Conservation (phyloP, 1,140 invertebrate species). For the Monomorium pharaonis region DNA sequence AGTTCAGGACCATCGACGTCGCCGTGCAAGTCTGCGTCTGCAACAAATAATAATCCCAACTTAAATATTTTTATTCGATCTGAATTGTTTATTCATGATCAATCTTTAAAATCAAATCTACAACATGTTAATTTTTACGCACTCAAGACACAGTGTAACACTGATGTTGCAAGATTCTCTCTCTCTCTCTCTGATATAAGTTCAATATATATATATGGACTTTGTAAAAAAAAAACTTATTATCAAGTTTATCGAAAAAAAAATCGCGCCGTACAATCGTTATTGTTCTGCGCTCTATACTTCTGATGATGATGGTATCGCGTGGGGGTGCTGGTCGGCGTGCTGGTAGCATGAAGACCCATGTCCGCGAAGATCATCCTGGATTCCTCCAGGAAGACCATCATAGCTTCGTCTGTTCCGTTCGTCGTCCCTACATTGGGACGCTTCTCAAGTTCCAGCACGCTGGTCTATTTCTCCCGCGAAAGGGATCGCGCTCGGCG, state of each 20-base stretch:
- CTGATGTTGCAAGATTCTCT: not conserved
- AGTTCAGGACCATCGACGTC: constrained; percentile 83
- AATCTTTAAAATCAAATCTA: not conserved
- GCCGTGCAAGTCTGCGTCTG: constrained; percentile 86
- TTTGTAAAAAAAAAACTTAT: not conserved
- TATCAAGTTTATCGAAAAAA: not conserved
- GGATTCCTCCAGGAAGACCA: constrained; percentile 84
- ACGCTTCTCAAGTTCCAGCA: constrained; percentile 69
- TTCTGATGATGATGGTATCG: constrained; percentile 78
- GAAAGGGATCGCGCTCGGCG: constrained; percentile 41
- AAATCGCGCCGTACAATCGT: constrained; percentile 78
- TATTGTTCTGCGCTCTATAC: constrained; percentile 83
- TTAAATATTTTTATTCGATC: not conserved
- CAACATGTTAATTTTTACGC: not conserved
- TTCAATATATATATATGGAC: not conserved
- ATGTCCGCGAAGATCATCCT: constrained; percentile 85
- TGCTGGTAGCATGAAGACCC: constrained; percentile 83
- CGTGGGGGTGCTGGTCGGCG: constrained; percentile 80
- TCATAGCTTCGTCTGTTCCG: constrained; percentile 71
- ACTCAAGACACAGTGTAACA: not conserved
- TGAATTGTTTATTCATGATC: not conserved
- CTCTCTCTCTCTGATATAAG: not conserved
- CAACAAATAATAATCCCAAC: constrained; percentile 57
- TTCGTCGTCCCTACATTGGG: constrained; percentile 76
- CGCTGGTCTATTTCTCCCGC: constrained; percentile 35